Base-by-base conservation (phyloP, 2,888 invertebrate species). In the Cephonodes hylas region DNA sequence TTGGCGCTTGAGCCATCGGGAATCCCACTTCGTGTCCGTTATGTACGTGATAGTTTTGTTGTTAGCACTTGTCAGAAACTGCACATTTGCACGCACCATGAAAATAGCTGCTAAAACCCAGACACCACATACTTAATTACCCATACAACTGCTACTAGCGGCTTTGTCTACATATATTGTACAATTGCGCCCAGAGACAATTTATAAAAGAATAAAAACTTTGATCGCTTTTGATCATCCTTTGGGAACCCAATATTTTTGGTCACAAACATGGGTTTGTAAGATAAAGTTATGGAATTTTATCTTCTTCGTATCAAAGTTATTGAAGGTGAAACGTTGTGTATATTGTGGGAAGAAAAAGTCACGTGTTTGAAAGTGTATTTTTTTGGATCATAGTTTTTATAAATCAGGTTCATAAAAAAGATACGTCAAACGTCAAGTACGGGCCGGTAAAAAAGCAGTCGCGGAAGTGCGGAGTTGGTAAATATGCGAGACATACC, bases 1-100 rank as follows among this genome's bases (percentile, higher is more conserved):
- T 31, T 53, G 53, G 31, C 53, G 53, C 53, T 53, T 53, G 13
- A 31, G 53, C 31, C 53, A 27, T 15, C 8, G 53, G 53, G 53
- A 53, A 4, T 53, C 31, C 53, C 53, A 31, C 53, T 4, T 53
- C 31, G 53, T 53, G 53, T 7, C 27, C 31, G 53, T 53, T 53
- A 53, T 10, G 53, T 53, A 53, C 53, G 42, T 42, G 42, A 42
- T 42, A 18, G 31, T 31, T 15, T 48, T 25, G 48, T 27, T 48
- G 53, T 18, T 31, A 27, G 18, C 53, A 27, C 18, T n/a, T n/a
- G 5, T n/a, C 3, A 27, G 15, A n/a, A 27, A 45, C 8, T 53
- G 27, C 27, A 27, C 18, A 7, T 18, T 45, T 20, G 20, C 45
- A 45, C 23, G 10, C 3, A 45, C 20, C 5, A 18, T 3, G 20